Percentiles rank a stretch among this genome's conserved stretches.
Evolutionary conservation across 2,797 vertebrate species (phyloP).

Genomic region (Siniperca obscura): DNA sequence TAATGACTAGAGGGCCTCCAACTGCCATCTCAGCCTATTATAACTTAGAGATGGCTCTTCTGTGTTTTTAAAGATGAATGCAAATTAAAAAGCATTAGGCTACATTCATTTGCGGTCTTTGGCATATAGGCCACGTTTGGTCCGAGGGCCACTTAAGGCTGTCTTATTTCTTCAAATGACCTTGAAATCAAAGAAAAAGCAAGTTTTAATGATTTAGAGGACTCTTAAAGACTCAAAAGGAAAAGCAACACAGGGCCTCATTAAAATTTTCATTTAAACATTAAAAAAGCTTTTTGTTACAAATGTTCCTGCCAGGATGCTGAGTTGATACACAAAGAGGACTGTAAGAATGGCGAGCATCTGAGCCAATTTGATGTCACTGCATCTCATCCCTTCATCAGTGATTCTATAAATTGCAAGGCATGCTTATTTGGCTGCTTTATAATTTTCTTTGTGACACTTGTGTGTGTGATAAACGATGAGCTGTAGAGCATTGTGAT

Average conservation of each 20-base stretch:
- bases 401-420: slow-evolving; percentile 74
- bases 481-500: slow-evolving; percentile 67
- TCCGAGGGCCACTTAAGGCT: slow-evolving; percentile 83
- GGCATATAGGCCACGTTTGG: slow-evolving; percentile 84
- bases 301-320: slow-evolving; percentile 80
- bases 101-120: slow-evolving; percentile 83
- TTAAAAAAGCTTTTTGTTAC: slow-evolving; percentile 85
- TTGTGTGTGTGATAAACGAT: slow-evolving; percentile 69
- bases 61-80: slow-evolving; percentile 84
- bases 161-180: slow-evolving; percentile 84
- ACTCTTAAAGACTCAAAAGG: slow-evolving; percentile 80
- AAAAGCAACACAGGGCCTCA: slow-evolving; percentile 80
- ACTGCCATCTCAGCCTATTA: slow-evolving; percentile 83
- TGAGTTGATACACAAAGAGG: slow-evolving; percentile 75
- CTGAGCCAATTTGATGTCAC: slow-evolving; percentile 77
- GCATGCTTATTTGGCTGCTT: slow-evolving; percentile 70
- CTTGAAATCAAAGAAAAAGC: slow-evolving; percentile 85
- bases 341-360: slow-evolving; percentile 61
- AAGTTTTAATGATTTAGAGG: slow-evolving; percentile 85
- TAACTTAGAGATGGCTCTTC: slow-evolving; percentile 78
- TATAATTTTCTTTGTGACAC: slow-evolving; percentile 59
- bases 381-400: slow-evolving; percentile 67
- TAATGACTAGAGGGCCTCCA: slow-evolving; percentile 83
- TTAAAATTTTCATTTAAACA: slow-evolving; percentile 85
- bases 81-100: slow-evolving; percentile 86